Evolutionary conservation across 1,140 invertebrate genomes (phyloP), one percentile per base, ranked within the genome.

Genomic region (Akabosia matsudoensis): DNA sequence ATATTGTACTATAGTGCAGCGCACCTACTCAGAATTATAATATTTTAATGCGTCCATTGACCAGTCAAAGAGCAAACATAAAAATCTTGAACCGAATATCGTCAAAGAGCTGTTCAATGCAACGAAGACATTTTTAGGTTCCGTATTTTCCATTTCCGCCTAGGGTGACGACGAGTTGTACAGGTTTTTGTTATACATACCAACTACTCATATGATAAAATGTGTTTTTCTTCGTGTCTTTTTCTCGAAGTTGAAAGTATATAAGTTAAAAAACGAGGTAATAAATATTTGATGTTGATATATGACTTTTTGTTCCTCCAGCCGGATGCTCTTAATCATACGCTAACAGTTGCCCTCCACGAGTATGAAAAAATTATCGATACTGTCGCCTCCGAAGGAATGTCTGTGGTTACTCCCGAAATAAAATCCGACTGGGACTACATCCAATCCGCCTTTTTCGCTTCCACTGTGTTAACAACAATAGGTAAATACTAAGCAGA

Each of bases 381-480:
- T 52, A 74, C 82, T 74, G 82, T 83, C 33, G 76, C 81, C 34
- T 45, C 74, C 28, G 77, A 77, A 34, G 80, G 82, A 54, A 77
- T 82, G 28, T 79, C 79, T 30, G 73, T 81, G 33, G 70, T 75
- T 24, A 79, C 54, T 26, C 77, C 45, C 86, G 75, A 87, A 88
- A 86, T 86, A 80, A 79, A 86, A 78, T 81, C 86, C 70, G 86
- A 88, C 0, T 93, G 92, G 92, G 92, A 89, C 81, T 88, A 90
- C 76, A 84, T 92, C 26, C 92, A 93, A 84, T 91, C 92, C 1
- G 90, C 93, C 33, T 94, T 94, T 84, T 94, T 94, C 83, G 92
- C 92, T 54, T 92, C 92, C 22, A 94, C 92, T 70, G 91, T 94
- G 79, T 87, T 93, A 81, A 94, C 92, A 37, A 94, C 92, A 34